Conservation (phyloP, 2,797 vertebrate species). For the Macropodus opercularis region DNA sequence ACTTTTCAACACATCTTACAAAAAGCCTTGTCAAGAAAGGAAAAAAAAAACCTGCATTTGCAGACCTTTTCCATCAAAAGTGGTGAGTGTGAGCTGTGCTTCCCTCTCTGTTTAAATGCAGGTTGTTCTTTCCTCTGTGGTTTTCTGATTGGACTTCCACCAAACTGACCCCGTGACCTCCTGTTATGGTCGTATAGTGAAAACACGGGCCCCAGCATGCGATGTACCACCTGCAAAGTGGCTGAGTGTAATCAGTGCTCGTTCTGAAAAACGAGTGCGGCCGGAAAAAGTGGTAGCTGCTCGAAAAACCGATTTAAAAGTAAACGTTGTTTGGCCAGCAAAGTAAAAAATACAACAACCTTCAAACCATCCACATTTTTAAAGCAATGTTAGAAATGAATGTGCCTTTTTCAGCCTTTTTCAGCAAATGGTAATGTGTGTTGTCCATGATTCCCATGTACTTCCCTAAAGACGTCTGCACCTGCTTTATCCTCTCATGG, state of each 20-base stretch:
- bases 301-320: constrained; percentile 27
- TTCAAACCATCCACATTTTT: neutral
- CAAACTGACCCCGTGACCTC: constrained; percentile 43
- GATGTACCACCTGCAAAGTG: constrained; percentile 61
- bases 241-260: constrained; percentile 29
- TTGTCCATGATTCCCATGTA: neutral
- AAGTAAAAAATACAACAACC: neutral
- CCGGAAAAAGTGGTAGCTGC: constrained; percentile 24
- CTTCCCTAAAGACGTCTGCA: constrained; percentile 35
- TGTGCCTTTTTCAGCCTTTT: constrained; percentile 11
- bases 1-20: constrained; percentile 29
- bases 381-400: neutral
- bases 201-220: constrained; percentile 49
- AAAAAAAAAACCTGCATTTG: neutral
- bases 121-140: constrained; percentile 51
- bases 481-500: constrained; percentile 44
- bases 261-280: constrained; percentile 12
- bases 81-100: constrained; percentile 8
- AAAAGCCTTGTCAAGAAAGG: constrained; percentile 13
- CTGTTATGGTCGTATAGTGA: constrained; percentile 48
- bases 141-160: constrained; percentile 65
- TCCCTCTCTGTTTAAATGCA: constrained; percentile 29
- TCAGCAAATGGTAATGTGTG: constrained; percentile 12
- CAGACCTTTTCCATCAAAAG: constrained; percentile 47
- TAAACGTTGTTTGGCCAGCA: neutral